Evolutionary conservation across 2,888 invertebrate genomes (phyloP), one percentile per base, ranked within the genome.

Genomic region (Scaptomyza flava): DNA sequence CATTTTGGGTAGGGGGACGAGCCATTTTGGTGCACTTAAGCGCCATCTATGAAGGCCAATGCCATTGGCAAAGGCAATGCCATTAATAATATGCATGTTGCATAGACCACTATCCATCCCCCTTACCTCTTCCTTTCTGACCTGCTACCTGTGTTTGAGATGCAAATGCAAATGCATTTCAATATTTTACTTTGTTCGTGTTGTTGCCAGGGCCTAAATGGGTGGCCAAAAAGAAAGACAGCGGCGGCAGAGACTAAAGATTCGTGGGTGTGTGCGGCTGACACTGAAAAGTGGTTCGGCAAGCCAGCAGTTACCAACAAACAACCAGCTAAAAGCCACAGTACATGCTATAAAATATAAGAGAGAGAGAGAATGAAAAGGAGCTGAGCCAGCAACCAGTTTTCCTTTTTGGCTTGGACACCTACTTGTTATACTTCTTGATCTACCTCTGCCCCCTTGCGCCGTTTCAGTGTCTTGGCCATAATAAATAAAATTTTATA

Each of bases 231-330:
- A 7, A 11, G 5, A 9, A 17, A n/a, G 11, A n/a, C 5, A 6
- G 11, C 6, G 4, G 12, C 5, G 31, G 17, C 34, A 12, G 46
- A 8, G 31, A n/a, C 50, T 23, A 60, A 67, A 42, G 47, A 62
- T 6, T 63, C 78, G 81, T 81, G 74, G 81, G 86, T 72, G 86
- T 77, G 69, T 77, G 67, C 42, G 57, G 23, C 65, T 85, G 81
- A 80, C 83, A 74, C 66, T 77, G 77, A 81, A 69, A 85, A 80
- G 83, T 74, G 64, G 86, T 72, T 64, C 51, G 58, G 56, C 51
- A 56, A 62, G 70, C 64, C 60, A 56, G 41, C 54, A 54, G 33
- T 14, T 50, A 54, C 41, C 43, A 33, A n/a, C 23, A 42, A 33
- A n/a, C 23, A 42, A n/a, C 50, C n/a, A 58, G 41, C 58, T 38